Conservation (phyloP, 2,113 vertebrate genomes). For the Junco hyemalis region DNA sequence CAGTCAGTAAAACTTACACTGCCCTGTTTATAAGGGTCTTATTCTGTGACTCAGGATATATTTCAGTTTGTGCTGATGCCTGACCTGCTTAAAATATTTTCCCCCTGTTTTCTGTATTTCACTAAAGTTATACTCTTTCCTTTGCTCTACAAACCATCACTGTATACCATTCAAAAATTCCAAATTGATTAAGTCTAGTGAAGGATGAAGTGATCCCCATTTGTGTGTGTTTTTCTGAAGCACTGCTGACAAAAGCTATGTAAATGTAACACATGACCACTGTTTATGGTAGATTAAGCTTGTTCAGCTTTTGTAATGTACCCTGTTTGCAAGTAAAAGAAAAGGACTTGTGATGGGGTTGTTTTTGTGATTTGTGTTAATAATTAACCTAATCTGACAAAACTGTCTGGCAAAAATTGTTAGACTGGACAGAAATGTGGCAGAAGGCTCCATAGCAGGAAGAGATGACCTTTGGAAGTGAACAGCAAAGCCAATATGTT, state of each 20-base stretch:
- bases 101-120: not conserved
- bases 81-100: not conserved
- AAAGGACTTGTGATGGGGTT: not conserved
- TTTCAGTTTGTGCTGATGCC: not conserved
- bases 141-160: not conserved
- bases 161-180: not conserved
- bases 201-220: not conserved
- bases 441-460: not conserved
- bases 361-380: constrained; percentile 30
- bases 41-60: not conserved
- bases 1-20: not conserved
- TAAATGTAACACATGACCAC: not conserved
- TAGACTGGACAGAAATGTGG: not conserved
- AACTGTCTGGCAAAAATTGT: not conserved
- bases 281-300: constrained; percentile 18
- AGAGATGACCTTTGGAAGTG: not conserved
- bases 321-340: not conserved
- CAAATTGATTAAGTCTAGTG: not conserved
- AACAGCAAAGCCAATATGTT: not conserved
- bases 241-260: constrained; percentile 1
- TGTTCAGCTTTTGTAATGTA: not conserved
- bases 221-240: not conserved
- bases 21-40: not conserved
- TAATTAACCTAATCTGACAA: constrained; percentile 28
- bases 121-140: not conserved